Evolutionary conservation across 2,113 vertebrate genomes (phyloP), one percentile per base, ranked within the genome.

Genomic region (Gopherus flavomarginatus): DNA sequence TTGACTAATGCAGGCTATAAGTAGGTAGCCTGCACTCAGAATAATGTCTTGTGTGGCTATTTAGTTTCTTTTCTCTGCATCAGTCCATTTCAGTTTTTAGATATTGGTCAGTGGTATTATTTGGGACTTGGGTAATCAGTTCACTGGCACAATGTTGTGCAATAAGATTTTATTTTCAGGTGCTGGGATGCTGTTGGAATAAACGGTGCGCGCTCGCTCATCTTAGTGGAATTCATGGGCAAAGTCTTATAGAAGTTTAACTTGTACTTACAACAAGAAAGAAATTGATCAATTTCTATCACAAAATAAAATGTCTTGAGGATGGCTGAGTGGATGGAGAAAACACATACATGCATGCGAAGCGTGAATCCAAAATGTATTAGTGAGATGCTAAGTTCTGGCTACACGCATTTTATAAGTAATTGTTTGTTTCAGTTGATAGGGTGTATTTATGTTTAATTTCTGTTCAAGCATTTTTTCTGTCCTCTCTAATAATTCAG

Each of bases 401-500:
- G 69, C n/a, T 59, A 0, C 2, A 2, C 54, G 1, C 26, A 1
- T 52, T 56, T 94, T 44, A 12, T 11, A 24, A 42, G 35, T 72
- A 38, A 75, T 24, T 75, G n/a, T n/a, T n/a, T n/a, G 26, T 57
- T 26, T 35, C 17, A 69, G 62, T 69, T 19, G 62, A 69, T 69
- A 9, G 59, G 59, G 35, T 65, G 62, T 44, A 75, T 38, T 75
- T 22, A 21, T 69, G 17, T 44, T 92, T 44, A 16, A 3, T 81
- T 90, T 6, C 14, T 27, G 1, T 49, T 13, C 0, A 0, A 35
- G 53, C 1, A 2, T 93, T 59, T 4, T 91, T 11, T 84, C 42
- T 88, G 84, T 62, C 77, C 83, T 3, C 8, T 19, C 90, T 22
- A 81, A n/a, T 19, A 16, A 29, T 54, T 89, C 31, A 13, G 47